Base-by-base conservation (phyloP, 2,888 invertebrate species). In the Perithous albicinctus region DNA sequence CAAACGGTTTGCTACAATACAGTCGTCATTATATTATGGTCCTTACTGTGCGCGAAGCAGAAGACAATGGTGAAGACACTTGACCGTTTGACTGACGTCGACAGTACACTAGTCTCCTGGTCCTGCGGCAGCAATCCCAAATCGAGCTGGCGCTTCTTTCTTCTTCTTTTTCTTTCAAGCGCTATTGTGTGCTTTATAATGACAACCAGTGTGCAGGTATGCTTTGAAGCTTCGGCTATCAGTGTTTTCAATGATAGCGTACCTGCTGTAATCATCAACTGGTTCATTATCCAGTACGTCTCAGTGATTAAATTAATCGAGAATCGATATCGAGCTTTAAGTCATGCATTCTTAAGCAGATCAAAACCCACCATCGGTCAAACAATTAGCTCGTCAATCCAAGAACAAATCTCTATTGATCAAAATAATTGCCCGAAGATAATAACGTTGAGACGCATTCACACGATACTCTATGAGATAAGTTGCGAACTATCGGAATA, bases 1-100 rank as follows among this genome's bases (percentile, higher is more conserved):
- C 76, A 85, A 46, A 23, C 26, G 0, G 0, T 85, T 4, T 20
- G 72, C 4, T 82, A 82, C 4, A 76, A 23, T 0, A 0, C 74
- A 0, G 61, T 76, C n/a, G 38, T 87, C 0, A 23, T 20, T 10
- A 29, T 10, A 1, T 63, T 82, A 23, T 29, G 83, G 2, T 1
- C 85, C 0, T 15, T n/a, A 0, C 78, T 78, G 15, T 81, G 74
- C 4, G n/a, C 73, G n/a, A 64, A 80, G 0, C 84, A 85, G 15
- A 81, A 69, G 4, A 64, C 26, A 0, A n/a, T 85, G 5, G 43
- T 84, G n/a, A 78, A 63, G 5, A 10, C 61, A 26, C 18, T 61
- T 8, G 69, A 76, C 61, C 67, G 59, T 38, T 51, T 76, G 35
- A 61, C 35, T 46, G 35, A 15, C 56, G 1, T 41, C 35, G 75